Evolutionary conservation across 2,797 vertebrate genomes (phyloP), one percentile per base, ranked within the genome.

Genomic region (Tapera naevia): DNA sequence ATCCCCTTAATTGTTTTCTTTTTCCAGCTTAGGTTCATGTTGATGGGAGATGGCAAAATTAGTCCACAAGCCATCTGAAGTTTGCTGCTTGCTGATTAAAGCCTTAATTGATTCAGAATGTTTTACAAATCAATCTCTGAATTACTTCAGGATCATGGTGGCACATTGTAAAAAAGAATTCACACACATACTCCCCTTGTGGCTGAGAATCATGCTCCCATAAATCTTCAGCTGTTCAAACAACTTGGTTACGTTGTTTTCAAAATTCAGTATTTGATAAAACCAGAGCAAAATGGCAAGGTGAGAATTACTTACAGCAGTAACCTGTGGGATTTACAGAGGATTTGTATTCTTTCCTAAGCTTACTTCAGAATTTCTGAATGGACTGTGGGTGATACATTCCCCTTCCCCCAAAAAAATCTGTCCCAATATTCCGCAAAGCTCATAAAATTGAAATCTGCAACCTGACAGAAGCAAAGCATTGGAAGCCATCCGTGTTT

Each of bases 1-100:
- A 96, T 80, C 92, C 80, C 88, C 88, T 94, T 97, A 97, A 98
- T 97, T 97, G 97, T 97, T 97, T 96, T 96, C 96, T 97, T 97
- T 96, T 96, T 94, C 83, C 94, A 96, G 95, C 95, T 96, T 95
- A 95, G 86, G 96, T 93, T 97, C 92, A 54, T 92, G 83, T 96
- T 96, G 97, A 97, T 96, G 95, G 95, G 92, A 97, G 95, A 94
- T 5, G 82, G 97, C 95, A 96, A 97, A 98, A 97, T 97, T 96
- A 98, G 97, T 96, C 97, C 96, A 96, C 74, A 5, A 97, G 93
- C 96, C 97, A 96, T 90, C 94, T 91, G 94, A 97, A 98, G 96
- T 97, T 97, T 97, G 95, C 97, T 24, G 53, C 96, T 97, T 94
- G 95, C 96, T 98, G 98, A 98, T 98, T 97, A 97, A 97, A 97